Conservation (phyloP, 2,888 invertebrate genomes). For the Callinectes sapidus region DNA sequence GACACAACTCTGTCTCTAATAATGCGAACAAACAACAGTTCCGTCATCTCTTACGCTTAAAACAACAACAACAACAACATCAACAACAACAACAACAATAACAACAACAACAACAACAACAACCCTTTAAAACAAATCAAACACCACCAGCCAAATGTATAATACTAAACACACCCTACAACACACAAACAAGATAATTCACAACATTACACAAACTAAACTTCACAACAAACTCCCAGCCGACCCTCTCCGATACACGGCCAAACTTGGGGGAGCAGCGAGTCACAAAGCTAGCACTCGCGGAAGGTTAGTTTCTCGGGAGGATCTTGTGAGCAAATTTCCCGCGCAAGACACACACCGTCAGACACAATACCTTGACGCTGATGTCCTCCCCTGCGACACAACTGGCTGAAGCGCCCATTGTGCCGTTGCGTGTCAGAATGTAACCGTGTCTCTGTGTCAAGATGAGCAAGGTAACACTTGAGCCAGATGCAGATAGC, state of each 20-base stretch:
- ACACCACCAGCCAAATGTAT: too few relatives aligned
- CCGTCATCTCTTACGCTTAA: not conserved
- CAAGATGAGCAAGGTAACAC: not conserved
- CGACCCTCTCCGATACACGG: not conserved
- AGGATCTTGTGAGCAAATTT: not conserved
- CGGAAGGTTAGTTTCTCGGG: not conserved
- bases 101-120: not conserved
- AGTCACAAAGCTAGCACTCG: not conserved
- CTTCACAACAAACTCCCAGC: not conserved
- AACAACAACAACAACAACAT: not conserved
- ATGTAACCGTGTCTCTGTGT: not conserved
- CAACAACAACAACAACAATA: not conserved
- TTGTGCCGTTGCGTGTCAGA: not conserved
- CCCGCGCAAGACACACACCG: not conserved
- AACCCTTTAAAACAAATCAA: too few relatives aligned
- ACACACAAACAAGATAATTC: not conserved
- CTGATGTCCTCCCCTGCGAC: not conserved
- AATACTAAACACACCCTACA: too few relatives aligned
- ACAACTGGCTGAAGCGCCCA: not conserved
- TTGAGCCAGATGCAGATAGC: not conserved
- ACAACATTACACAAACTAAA: not conserved
- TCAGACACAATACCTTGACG: not conserved
- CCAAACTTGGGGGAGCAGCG: not conserved
- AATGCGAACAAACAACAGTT: not conserved
- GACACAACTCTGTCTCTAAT: too few relatives aligned